Evolutionary conservation across 2,888 invertebrate species (phyloP), one percentile per base, ranked within the genome.

Genomic region (Cryptosula pallasiana): DNA sequence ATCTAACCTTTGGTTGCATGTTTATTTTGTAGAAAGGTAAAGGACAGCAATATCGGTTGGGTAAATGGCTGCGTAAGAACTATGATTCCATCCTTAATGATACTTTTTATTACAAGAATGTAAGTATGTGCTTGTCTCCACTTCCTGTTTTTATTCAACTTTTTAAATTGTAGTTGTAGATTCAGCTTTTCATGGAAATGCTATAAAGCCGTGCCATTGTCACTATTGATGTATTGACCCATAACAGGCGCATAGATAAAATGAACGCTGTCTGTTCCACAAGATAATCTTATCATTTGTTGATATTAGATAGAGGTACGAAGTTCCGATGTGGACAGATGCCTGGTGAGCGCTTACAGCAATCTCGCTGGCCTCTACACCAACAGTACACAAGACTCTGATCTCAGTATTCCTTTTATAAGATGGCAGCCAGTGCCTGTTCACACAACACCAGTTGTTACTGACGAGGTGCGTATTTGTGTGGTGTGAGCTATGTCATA

Each of bases 311-410:
- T 84, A 2, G 76, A 77, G 63, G 77, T 85, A 1, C 77, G 80
- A 16, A 85, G 85, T 70, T 83, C 85, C 9, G 80, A 82, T 73
- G 75, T 74, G 35, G 84, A 84, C 69, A 74, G 85, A 36, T 83
- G 84, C 1, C 73, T 86, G 72, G 93, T 93, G 92, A 94, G 93
- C 73, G 95, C 93, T 0, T 88, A 91, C 80, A 88, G 90, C 0
- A 90, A 93, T 82, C 86, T 94, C 75, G 93, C 93, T 71, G 94
- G 92, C 0, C 83, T 93, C 70, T 93, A 88, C 82, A 36, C 70
- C 45, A 70, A 36, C 55, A 2, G 32, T 2, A 29, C 27, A 27
- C 25, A 27, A 27, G 32, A 27, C 1, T 5, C 25, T 16, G 63
- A 63, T 32, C 27, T 63, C 3, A 2, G 32, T 5, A 27, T 63